Evolutionary conservation across 2,797 vertebrate genomes (phyloP), one percentile per base, ranked within the genome.

Genomic region (Rhinogobio ventralis): DNA sequence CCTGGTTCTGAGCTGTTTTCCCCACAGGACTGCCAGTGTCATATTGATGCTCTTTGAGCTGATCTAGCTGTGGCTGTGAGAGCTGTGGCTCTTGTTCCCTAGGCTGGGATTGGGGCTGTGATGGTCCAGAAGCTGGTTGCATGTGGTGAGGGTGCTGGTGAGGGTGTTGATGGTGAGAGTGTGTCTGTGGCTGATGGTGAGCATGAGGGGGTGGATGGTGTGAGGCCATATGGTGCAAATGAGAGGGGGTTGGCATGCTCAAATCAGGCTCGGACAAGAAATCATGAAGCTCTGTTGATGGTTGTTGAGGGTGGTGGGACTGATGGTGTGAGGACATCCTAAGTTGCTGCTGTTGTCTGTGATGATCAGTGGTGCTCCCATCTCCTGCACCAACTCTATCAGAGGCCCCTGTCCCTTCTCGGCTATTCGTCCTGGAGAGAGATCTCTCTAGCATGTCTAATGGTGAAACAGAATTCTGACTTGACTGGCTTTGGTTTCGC

Each of bases 21-120:
- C 89, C 91, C 8, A 81, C 90, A 36, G 92, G 92, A 84, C 90
- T 95, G 53, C 91, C 66, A 78, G 94, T 89, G 36, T 96, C 93
- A 82, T 95, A 97, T 77, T 95, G 97, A 62, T 96, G 96, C 23
- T 96, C 96, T 92, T 94, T 94, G 15, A 96, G 85, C 89, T 95
- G 84, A 53, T 96, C 93, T 69, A 96, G 90, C 82, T 94, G 91
- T 53, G 93, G 81, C 62, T 94, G 94, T 46, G 93, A 88, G 78
- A 94, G 87, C 33, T 93, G 93, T 0, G 91, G 81, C 68, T 94
- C 93, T 36, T 92, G 81, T 42, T 95, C 93, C 89, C 93, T 92
- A 36, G 91, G 68, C 71, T 90, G 91, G 15, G 87, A 51, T 75
- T 91, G 91, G 49, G 90, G 30, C 55, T 87, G 87, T 28, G 85